A percentile compares a stretch with the other conserved stretches of the same genome.
These are phyloP conservation scores for Porphyrio hochstetteri DNA, from an alignment of 2,113 vertebrate genomes.

Conservation along the genomic window DNA sequence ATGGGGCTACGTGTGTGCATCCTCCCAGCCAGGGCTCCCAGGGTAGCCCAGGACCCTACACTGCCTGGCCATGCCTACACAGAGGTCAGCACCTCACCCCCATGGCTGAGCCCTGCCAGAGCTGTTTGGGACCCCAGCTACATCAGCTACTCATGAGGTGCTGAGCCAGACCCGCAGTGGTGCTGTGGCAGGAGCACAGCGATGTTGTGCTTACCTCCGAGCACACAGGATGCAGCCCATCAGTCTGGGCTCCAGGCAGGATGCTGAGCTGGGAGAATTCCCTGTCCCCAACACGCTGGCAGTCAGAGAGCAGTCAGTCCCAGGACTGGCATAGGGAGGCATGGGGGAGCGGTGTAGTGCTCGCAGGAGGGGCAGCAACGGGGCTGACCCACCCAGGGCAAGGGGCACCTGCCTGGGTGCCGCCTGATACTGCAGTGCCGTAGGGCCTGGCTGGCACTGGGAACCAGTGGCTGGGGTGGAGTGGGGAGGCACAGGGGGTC, in stretches of 20 bases:
- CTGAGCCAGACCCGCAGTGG: neutral
- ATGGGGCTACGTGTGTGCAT: neutral
- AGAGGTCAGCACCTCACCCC: fast-evolving
- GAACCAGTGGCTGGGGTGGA: neutral
- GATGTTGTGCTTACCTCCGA: fast-evolving
- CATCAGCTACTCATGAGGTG: neutral
- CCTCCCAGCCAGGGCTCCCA: neutral
- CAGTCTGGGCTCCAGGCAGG: neutral
- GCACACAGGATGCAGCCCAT: neutral
- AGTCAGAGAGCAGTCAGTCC: neutral
- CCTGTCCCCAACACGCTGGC: fast-evolving
- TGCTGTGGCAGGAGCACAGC: neutral
- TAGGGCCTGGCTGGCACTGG: fast-evolving
- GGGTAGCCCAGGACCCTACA: fast-evolving
- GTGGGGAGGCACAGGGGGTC: fast-evolving
- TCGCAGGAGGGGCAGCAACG: neutral
- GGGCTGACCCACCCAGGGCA: fast-evolving
- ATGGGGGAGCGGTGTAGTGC: neutral
- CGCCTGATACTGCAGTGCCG: neutral
- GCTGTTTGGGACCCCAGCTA: too few relatives aligned
- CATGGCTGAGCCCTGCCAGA: fast-evolving
- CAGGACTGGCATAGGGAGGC: too few relatives aligned
- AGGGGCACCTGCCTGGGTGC: neutral
- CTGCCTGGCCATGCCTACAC: fast-evolving
- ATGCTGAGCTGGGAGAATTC: neutral